Evolutionary conservation across 2,113 vertebrate genomes (phyloP), one percentile per base, ranked within the genome.

Genomic region (Nicator chloris): DNA sequence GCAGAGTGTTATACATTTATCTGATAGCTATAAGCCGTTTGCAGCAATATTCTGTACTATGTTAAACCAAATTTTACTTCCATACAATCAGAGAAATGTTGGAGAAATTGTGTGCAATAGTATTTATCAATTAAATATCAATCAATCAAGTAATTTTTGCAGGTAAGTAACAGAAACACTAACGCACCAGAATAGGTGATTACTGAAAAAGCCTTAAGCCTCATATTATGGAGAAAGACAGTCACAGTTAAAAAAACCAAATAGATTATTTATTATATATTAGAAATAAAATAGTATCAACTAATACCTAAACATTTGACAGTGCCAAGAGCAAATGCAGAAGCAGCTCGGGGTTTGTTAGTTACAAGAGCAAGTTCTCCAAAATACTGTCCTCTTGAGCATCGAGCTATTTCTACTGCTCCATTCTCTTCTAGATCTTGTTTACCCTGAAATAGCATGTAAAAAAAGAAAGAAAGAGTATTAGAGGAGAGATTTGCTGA

Each of bases 281-380:
- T 56, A 87, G 35, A 80, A 40, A 83, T n/a, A 64, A 75, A 91
- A 88, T 68, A 84, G 35, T 53, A 26, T 8, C 63, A 28, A 85
- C 76, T 63, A 70, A 66, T 99, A 99, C 99, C 99, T 98, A 99
- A 98, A 96, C 99, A 99, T 95, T 99, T 99, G 97, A 99, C 99
- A 24, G 98, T 99, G 78, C 99, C 99, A 68, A 99, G 98, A 92
- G 99, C 99, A 39, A 99, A 99, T 7, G 99, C 99, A n/a, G 99
- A 99, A 35, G 99, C 99, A 4, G 99, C 99, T 97, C 99, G 98
- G 47, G 99, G 99, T 92, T 99, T 99, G 98, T 99, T 99, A 56
- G 99, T 99, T 78, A 99, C 99, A 85, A 99, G 98, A 45, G 99
- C 99, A 86, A 99, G 97, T 96, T 99, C 99, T 94, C 99, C 99